Conservation (phyloP, 2,113 vertebrate species). For the Galeopterus variegatus region DNA sequence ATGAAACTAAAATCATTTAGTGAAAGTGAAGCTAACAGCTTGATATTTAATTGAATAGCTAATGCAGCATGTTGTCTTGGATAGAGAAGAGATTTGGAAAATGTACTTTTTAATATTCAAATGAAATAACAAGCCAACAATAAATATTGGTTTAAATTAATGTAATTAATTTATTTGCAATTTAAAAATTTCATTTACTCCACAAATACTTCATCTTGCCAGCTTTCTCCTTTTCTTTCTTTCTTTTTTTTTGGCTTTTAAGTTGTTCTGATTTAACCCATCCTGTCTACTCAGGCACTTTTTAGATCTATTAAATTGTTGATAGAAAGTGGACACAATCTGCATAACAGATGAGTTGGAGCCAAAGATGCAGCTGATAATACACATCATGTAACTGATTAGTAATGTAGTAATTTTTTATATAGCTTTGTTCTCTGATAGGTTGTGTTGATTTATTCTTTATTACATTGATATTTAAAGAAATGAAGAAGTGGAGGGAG, state of each 20-base stretch:
- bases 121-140: constrained; percentile 65
- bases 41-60: constrained; percentile 73
- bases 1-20: constrained; percentile 62
- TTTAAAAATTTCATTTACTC: constrained; percentile 32
- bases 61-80: constrained; percentile 58
- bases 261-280: constrained; percentile 74
- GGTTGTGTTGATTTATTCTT: constrained; percentile 28
- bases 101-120: constrained; percentile 78
- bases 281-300: constrained; percentile 59
- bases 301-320: constrained; percentile 70
- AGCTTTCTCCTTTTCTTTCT: not conserved
- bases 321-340: constrained; percentile 67
- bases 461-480: constrained; percentile 21
- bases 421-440: not conserved
- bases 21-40: constrained; percentile 64
- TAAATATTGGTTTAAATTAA: constrained; percentile 72
- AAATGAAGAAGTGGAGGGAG: not conserved
- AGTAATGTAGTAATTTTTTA: constrained; percentile 63
- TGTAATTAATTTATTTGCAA: constrained; percentile 73
- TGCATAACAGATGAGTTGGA: not conserved
- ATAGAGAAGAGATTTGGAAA: constrained; percentile 26
- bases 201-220: constrained; percentile 30
- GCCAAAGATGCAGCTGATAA: constrained; percentile 24
- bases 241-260: not conserved
- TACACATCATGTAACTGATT: constrained; percentile 75